Base-by-base conservation (phyloP, 1,140 invertebrate genomes). In the Ephestia elutella region DNA sequence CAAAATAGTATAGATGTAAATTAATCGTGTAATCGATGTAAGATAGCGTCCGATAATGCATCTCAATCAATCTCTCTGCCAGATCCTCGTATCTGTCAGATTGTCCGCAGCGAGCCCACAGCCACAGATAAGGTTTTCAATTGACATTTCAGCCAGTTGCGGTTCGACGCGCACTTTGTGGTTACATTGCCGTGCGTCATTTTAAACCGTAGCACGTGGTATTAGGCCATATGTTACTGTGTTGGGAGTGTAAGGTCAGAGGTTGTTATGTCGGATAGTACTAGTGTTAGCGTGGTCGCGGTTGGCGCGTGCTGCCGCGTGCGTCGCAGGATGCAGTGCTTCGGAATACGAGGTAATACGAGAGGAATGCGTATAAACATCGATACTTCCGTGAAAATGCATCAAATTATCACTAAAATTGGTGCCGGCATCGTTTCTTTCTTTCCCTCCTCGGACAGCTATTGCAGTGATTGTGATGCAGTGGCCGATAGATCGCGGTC, bases 301-400 rank as follows among this genome's bases (percentile, higher is more conserved):
- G 48, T 17, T 13, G 70, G 75, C 54, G 71, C 76, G n/a, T 85
- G 83, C 63, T 86, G 82, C 57, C 80, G 79, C 69, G 78, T 79
- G 68, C 82, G 85, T 56, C 62, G 80, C 15, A 85, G 70, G 56
- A 86, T 87, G 80, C 81, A 81, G 76, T 87, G 85, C 66, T 87
- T 87, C 66, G 81, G 82, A 75, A 81, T 86, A 63, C 68, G 75
- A 63, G 85, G 85, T 87, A 83, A 80, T 65, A 54, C 1, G 32
- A 38, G 8, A 44, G 5, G n/a, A 44, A 44, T 15, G 13, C n/a
- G 38, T 7, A 38, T 38, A n/a, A n/a, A 35, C 13, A 35, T 35
- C 2, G 32, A 11, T 9, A n/a, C n/a, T n/a, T 11, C 13, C 38
- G 38, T 44, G 38, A 15, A 44, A 44, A n/a, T 44, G 38, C 38